These are phyloP conservation scores for Babylonia areolata DNA, from an alignment of 1,140 invertebrate genomes.

Conservation along the genomic window DNA sequence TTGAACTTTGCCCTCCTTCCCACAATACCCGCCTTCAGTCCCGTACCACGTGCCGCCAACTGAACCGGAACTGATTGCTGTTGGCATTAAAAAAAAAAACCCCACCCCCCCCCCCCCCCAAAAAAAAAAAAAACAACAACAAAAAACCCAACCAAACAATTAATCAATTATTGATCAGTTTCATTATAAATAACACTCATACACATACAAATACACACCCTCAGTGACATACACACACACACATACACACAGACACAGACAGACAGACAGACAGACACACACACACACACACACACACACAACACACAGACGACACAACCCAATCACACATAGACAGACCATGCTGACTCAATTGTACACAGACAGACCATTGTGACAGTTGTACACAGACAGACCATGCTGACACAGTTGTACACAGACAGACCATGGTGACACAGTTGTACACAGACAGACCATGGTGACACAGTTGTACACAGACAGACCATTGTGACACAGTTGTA, in stretches of 20 bases:
- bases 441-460: too few species aligned
- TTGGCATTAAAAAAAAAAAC: too few species aligned
- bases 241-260: too few species aligned
- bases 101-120: neutral
- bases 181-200: neutral
- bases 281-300: too few species aligned
- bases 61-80: slow-evolving; percentile 30
- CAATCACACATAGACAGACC: neutral
- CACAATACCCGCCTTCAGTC: slow-evolving; percentile 64
- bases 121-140: neutral
- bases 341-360: neutral
- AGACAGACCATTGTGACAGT: too few species aligned
- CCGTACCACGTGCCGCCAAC: slow-evolving; percentile 60
- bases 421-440: too few species aligned
- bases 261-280: too few species aligned
- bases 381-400: neutral
- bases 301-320: neutral
- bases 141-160: too few species aligned
- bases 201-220: neutral
- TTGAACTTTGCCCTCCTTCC: slow-evolving; percentile 67
- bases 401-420: too few species aligned
- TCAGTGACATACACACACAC: neutral
- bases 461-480: too few species aligned
- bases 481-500: too few species aligned
- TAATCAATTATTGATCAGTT: too few species aligned